Conservation (phyloP, 2,888 invertebrate genomes). For the Mythimna impura region DNA sequence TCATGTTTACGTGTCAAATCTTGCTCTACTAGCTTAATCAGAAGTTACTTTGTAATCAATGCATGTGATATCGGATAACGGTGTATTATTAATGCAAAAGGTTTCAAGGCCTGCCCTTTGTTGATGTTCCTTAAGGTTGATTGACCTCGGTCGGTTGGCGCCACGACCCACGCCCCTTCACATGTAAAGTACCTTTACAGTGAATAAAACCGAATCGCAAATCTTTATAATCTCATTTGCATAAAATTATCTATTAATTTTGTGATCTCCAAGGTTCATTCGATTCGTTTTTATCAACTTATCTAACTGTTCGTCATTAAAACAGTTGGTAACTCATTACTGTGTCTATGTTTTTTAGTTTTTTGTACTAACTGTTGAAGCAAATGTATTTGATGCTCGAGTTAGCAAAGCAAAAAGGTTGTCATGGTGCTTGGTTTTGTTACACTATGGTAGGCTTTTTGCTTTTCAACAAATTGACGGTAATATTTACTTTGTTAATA, state of each 20-base stretch:
- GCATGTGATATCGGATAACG: constrained; percentile 34
- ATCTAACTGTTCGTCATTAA: constrained; percentile 1
- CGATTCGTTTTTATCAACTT: constrained; percentile 6
- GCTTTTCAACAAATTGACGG: not conserved
- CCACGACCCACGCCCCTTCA: constrained; percentile 68
- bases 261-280: not conserved
- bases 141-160: constrained; percentile 72
- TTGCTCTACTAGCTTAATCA: not conserved
- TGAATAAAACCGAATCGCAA: constrained; percentile 20
- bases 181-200: constrained; percentile 8
- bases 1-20: no score
- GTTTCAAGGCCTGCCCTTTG: constrained; percentile 68
- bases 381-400: constrained; percentile 34
- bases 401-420: constrained; percentile 33
- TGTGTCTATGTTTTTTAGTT: constrained; percentile 8
- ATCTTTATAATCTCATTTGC: constrained; percentile 6
- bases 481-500: not conserved
- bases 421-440: constrained; percentile 36
- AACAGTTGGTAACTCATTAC: constrained; percentile 22
- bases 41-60: constrained; percentile 18
- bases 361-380: constrained; percentile 31
- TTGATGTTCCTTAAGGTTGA: constrained; percentile 75
- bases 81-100: constrained; percentile 49
- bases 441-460: constrained; percentile 26
- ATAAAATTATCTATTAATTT: constrained; percentile 10